Base-by-base conservation (phyloP, 1,140 invertebrate species). In the Triops longicaudatus region DNA sequence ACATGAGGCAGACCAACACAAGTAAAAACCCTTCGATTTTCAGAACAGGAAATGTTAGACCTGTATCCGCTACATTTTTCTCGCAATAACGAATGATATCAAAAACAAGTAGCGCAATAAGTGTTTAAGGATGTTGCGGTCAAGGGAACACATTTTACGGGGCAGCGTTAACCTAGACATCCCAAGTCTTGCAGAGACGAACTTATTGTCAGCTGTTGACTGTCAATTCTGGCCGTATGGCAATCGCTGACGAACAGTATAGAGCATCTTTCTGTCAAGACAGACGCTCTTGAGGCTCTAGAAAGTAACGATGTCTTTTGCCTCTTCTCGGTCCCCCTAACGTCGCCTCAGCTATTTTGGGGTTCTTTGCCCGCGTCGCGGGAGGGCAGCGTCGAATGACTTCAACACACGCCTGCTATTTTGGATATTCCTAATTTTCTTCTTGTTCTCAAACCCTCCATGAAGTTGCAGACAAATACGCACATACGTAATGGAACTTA, bases 191-290 rank as follows among this genome's bases (percentile, higher is more conserved):
- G 14, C 17, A 2, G 7, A 4, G 14, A 63, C 22, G 50, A 63
- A 6, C 50, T 63, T 5, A 63, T 22, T 63, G 50, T 63, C 50
- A 63, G 50, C 50, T 63, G 50, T 63, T 22, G 22, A 22, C 50
- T 63, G 50, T 63, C 50, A 63, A 63, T 63, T 63, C 22, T 10
- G 50, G 50, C n/a, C 50, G 50, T 63, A 63, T 63, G 50, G 50
- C 50, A 17, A 63, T 22, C 17, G 50, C 50, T 22, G 22, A 63
- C 50, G 17, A 22, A 63, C 50, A 63, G 6, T 22, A 14, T 63
- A 22, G n/a, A 63, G 50, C 50, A 63, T 63, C 50, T 63, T 63
- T 22, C 50, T n/a, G 50, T 22, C 50, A 63, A 63, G 50, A 63
- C 10, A 22, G 10, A 5, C 50, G 50, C 50, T 17, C 14, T 17